Base-by-base conservation (phyloP, 2,113 vertebrate species). In the Lycocorax pyrrhopterus region DNA sequence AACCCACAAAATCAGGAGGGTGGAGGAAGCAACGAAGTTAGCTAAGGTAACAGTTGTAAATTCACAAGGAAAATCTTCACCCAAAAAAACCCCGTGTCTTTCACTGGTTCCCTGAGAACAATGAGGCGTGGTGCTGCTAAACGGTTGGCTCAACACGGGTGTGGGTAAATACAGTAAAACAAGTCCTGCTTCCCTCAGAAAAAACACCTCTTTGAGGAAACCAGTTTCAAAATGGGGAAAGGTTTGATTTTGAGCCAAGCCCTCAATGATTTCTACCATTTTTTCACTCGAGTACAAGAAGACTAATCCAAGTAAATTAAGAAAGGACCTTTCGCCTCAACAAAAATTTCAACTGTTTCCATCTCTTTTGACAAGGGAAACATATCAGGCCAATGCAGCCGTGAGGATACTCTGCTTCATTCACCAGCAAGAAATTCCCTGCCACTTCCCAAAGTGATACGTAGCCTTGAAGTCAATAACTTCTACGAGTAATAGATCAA, bases 1-100 rank as follows among this genome's bases (percentile, higher is more conserved):
- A 94, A 88, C 72, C 68, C 83, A 74, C 88, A 93, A 85, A 69
- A 83, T 71, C 33, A 44, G 67, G 37, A 93, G 16, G 20, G 29
- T 84, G 79, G 78, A 83, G 63, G 79, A 85, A 96, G 35, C 15
- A 77, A 53, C 12, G 29, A 78, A 60, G 27, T 79, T 87, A 83
- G 46, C 67, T 89, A 37, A 71, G 51, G 85, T 84, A 92, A 68
- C 19, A 55, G 41, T 6, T 91, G 30, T 56, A 86, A 80, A 90
- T 77, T 86, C 46, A 63, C 59, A 55, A 29, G 39, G 58, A 79
- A 43, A 62, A 51, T 55, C 32, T 79, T 85, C 39, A 49, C 3
- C 51, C 32, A 13, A 75, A 67, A 78, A 26, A 46, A 32, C 14
- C 7, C 14, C 7, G 8, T 43, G 30, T 67, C 35, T 92, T 49